These are phyloP conservation scores for Noctua janthina DNA, from an alignment of 2,888 invertebrate species.

Conservation along the genomic window DNA sequence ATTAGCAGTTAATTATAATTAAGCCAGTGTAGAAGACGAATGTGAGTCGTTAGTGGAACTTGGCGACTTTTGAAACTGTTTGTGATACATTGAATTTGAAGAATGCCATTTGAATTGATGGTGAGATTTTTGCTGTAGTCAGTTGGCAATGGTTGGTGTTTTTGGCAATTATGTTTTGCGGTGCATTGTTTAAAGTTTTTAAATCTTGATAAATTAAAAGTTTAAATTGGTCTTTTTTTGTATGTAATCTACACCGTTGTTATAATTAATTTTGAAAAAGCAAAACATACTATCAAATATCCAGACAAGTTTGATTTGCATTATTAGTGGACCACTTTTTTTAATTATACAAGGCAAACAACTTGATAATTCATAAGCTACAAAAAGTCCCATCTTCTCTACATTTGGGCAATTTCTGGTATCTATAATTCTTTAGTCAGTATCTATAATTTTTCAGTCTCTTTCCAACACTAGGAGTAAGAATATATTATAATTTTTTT, in stretches of 20 bases:
- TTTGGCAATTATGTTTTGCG: background rate
- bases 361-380: background rate
- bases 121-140: slow-evolving; percentile 18
- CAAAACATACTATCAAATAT: background rate
- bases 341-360: background rate
- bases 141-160: slow-evolving; percentile 42
- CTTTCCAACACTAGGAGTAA: background rate
- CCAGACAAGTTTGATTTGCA: background rate
- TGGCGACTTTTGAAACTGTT: slow-evolving; percentile 62
- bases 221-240: background rate
- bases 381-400: background rate
- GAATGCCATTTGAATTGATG: slow-evolving; percentile 40
- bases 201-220: background rate
- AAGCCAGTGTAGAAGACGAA: slow-evolving; percentile 76
- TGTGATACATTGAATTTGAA: slow-evolving; percentile 56
- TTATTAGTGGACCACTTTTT: background rate
- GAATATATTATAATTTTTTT: background rate
- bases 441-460: background rate
- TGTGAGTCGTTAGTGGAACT: slow-evolving; percentile 73
- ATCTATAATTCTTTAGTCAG: background rate
- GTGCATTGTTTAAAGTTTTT: background rate
- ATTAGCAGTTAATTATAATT: slow-evolving; percentile 82
- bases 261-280: background rate
- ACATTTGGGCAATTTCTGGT: background rate
- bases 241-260: background rate